These are phyloP conservation scores for Callionymus lyra DNA, from an alignment of 2,113 vertebrate species.

Conservation along the genomic window DNA sequence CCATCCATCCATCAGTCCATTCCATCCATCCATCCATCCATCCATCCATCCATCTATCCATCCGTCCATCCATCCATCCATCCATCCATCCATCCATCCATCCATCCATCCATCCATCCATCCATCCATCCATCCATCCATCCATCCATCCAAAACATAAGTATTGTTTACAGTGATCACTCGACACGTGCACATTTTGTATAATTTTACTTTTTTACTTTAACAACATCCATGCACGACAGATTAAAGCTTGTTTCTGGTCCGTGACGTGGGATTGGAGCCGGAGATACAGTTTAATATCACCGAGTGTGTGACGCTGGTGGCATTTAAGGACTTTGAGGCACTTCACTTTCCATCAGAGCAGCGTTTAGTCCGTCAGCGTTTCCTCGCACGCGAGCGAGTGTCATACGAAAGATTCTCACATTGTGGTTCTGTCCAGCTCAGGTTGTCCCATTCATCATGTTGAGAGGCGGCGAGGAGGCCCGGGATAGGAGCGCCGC, in stretches of 20 bases:
- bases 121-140: too few species aligned
- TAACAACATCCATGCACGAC: conserved; percentile 46
- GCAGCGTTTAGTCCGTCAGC: conserved; percentile 45
- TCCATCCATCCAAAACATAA: too few species aligned
- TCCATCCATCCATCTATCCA: too few species aligned
- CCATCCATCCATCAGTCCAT: too few species aligned
- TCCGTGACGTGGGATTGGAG: conserved; percentile 48
- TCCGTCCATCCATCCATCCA: too few species aligned
- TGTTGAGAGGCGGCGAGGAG: conserved; percentile 45
- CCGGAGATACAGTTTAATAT: conserved; percentile 29
- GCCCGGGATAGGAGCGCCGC: conserved; percentile 53
- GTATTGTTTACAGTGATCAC: too few species aligned
- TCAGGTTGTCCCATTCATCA: conserved; percentile 61
- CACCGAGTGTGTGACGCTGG: conserved; percentile 9
- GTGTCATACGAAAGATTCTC: conserved; percentile 33
- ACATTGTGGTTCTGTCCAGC: conserved; percentile 57
- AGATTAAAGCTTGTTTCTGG: conserved; percentile 30
- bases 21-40: too few species aligned
- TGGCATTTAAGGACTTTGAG: conserved; percentile 43
- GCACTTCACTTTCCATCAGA: conserved; percentile 43
- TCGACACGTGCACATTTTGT: too few species aligned
- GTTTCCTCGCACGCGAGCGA: conserved; percentile 20
- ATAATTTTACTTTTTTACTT: too few species aligned
- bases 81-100: too few species aligned
- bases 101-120: too few species aligned